Conservation (phyloP, 2,797 vertebrate species). For the Poeciliopsis infans region DNA sequence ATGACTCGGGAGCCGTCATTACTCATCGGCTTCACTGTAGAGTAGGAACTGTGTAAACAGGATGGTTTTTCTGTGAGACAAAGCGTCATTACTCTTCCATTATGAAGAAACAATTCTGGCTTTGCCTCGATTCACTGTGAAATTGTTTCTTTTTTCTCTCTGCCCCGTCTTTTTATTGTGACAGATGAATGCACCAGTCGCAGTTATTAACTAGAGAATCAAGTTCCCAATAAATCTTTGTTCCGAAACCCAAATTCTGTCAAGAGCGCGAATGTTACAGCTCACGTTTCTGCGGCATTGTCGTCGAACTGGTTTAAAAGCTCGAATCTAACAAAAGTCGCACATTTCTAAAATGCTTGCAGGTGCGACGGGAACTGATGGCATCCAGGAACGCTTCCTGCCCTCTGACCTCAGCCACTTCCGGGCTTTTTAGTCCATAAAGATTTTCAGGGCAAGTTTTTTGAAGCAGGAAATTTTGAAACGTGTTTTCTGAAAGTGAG, state of each 20-base stretch:
- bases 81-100: constrained; percentile 34
- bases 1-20: constrained; percentile 45
- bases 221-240: constrained; percentile 26
- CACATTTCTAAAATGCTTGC: neutral
- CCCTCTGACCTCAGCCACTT: neutral
- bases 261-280: neutral
- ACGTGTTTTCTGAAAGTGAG: neutral
- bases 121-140: constrained; percentile 20
- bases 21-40: constrained; percentile 38
- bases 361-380: too few relatives aligned
- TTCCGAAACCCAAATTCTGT: constrained; percentile 1
- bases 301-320: neutral
- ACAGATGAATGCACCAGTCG: constrained; percentile 15
- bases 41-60: constrained; percentile 33
- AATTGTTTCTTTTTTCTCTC: constrained; percentile 24
- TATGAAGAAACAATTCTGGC: constrained; percentile 27
- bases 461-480: neutral
- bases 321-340: neutral
- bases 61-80: constrained; percentile 46
- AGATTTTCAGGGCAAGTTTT: neutral
- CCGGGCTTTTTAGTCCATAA: neutral
- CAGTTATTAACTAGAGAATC: constrained; percentile 13
- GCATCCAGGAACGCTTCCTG: neutral
- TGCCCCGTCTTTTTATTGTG: constrained; percentile 4
- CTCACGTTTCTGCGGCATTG: neutral